Evolutionary conservation across 2,113 vertebrate species (phyloP).

Genomic region (Misgurnus mizolepis): DNA sequence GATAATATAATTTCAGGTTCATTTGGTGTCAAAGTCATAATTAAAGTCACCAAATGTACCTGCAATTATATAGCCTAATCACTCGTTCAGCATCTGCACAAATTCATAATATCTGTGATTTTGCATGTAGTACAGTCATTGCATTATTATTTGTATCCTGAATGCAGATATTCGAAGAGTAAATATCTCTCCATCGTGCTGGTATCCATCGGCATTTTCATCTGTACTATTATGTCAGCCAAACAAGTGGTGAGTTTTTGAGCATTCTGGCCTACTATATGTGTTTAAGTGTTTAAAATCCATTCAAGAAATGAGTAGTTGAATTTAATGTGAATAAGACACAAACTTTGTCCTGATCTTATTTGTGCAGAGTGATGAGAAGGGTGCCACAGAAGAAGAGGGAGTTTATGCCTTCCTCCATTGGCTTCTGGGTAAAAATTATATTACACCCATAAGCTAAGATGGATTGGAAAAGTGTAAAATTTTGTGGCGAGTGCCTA

Average conservation of each 20-base stretch:
- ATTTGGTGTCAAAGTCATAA: neutral
- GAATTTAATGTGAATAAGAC: neutral
- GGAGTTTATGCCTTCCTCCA: constrained; percentile 80
- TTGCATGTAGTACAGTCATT: neutral
- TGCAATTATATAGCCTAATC: neutral
- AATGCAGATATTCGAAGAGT: constrained; percentile 83
- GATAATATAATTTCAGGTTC: neutral
- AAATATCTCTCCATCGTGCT: constrained; percentile 90
- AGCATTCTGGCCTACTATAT: neutral
- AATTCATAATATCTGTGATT: neutral
- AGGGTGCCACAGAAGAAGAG: constrained; percentile 71
- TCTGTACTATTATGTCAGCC: constrained; percentile 97
- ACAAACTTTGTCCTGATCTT: neutral
- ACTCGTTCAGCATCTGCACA: too few relatives aligned
- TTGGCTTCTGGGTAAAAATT: constrained; percentile 86
- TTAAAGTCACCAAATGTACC: too few relatives aligned
- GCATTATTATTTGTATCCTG: constrained; percentile 30
- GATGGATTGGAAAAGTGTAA: too few relatives aligned
- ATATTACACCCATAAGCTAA: neutral
- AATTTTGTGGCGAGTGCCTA: neutral
- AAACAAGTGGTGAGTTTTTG: constrained; percentile 90
- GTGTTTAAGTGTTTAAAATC: too few relatives aligned
- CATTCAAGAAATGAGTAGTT: too few relatives aligned
- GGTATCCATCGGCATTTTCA: constrained; percentile 94
- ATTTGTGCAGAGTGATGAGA: constrained; percentile 75